These are phyloP conservation scores for Acleris literana DNA, from an alignment of 2,888 invertebrate species.

Conservation along the genomic window DNA sequence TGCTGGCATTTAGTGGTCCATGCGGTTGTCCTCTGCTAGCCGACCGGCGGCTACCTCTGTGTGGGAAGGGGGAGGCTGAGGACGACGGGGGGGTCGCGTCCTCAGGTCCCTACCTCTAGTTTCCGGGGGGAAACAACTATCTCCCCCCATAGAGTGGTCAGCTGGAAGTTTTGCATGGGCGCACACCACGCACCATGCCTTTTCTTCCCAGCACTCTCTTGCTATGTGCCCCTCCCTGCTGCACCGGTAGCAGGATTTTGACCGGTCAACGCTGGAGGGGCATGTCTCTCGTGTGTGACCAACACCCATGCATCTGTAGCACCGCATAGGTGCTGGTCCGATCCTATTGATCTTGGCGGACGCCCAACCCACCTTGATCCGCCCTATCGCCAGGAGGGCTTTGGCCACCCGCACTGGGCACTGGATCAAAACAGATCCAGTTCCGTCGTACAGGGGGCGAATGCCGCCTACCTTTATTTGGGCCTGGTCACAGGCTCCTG, in stretches of 20 bases:
- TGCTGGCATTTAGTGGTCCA: no score
- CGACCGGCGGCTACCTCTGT: no score
- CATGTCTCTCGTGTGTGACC: constrained; percentile 4
- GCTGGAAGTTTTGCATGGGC: background rate
- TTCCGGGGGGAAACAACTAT: no score
- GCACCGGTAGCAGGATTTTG: background rate
- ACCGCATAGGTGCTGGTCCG: background rate
- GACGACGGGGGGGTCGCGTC: no score
- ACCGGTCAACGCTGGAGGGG: constrained; percentile 5
- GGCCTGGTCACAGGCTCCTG: background rate
- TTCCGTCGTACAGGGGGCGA: background rate
- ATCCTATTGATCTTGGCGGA: background rate
- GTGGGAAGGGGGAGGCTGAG: no score
- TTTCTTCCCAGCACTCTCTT: background rate
- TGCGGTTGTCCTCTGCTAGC: no score
- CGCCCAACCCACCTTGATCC: background rate
- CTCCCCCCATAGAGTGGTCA: no score
- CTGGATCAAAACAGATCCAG: background rate
- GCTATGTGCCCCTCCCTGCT: background rate
- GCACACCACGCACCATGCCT: constrained; percentile 6
- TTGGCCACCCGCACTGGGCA: no score
- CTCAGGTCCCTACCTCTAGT: background rate
- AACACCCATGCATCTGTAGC: constrained; percentile 4
- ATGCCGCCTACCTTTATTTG: background rate
- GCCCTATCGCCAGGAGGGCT: background rate